Percentiles rank a stretch among this genome's conserved stretches.
These are phyloP conservation scores for Xylota segnis DNA, from an alignment of 2,888 invertebrate species.

Conservation along the genomic window DNA sequence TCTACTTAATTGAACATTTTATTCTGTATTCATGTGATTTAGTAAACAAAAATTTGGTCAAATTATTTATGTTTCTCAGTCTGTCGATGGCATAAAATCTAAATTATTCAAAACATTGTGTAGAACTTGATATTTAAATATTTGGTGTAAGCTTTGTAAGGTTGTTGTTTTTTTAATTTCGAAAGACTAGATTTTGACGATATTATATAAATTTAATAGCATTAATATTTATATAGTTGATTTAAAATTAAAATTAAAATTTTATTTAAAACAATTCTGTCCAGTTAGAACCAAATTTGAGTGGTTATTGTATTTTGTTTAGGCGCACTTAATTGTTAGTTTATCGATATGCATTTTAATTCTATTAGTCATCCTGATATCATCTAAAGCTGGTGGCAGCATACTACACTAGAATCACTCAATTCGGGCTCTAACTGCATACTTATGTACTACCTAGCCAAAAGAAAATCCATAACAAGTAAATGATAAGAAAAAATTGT, in stretches of 20 bases:
- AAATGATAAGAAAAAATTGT: constrained; percentile 3
- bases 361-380: no score
- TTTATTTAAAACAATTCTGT: constrained; percentile 17
- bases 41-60: background rate
- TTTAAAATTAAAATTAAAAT: constrained; percentile 31
- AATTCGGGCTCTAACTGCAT: background rate
- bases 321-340: background rate
- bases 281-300: constrained; percentile 29
- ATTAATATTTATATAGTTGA: constrained; percentile 51
- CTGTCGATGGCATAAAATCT: constrained; percentile 10
- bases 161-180: constrained; percentile 19
- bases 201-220: constrained; percentile 38
- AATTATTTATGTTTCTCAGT: background rate
- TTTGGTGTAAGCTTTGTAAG: constrained; percentile 21
- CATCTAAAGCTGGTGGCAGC: no score
- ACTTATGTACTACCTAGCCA: background rate
- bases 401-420: background rate
- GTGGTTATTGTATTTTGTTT: background rate
- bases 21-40: constrained; percentile 26
- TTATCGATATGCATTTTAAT: no score
- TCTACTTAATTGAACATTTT: constrained; percentile 5
- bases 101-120: constrained; percentile 6
- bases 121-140: background rate
- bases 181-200: constrained; percentile 29
- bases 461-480: constrained; percentile 8